A percentile compares a stretch with the other conserved stretches of the same genome.
Conservation (phyloP, 2,888 invertebrate genomes). For the Athrips mouffetella region DNA sequence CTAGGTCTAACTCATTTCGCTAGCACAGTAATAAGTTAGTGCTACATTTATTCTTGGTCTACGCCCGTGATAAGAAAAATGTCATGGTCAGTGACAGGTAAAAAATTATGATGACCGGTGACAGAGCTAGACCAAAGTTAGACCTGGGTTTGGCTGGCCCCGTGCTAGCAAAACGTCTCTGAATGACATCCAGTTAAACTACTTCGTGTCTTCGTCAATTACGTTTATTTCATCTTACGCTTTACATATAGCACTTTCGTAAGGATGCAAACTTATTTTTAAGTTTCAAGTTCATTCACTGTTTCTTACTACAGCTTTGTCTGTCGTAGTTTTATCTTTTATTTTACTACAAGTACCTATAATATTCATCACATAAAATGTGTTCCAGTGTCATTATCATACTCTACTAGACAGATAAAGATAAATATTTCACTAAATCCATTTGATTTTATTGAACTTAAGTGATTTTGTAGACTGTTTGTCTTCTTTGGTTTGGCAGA, state of each 20-base stretch:
- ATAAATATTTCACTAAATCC: slow-evolving; percentile 5
- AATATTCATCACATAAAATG: background rate
- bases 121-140: too few species aligned
- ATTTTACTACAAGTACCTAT: background rate
- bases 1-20: too few species aligned
- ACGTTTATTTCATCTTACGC: background rate
- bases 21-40: too few species aligned
- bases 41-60: too few species aligned
- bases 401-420: background rate
- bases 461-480: slow-evolving; percentile 5
- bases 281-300: slow-evolving; percentile 7
- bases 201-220: too few species aligned
- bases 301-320: background rate
- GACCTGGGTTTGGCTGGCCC: too few species aligned
- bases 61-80: too few species aligned
- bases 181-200: too few species aligned
- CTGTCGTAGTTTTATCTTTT: background rate
- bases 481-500: slow-evolving; percentile 13
- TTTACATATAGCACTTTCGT: background rate
- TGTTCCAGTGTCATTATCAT: background rate
- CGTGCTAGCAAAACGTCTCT: too few species aligned
- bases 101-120: too few species aligned
- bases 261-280: background rate
- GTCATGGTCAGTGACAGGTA: too few species aligned
- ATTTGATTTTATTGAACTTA: background rate